Conservation (phyloP, 2,888 invertebrate species). For the Pseudococcus longispinus region DNA sequence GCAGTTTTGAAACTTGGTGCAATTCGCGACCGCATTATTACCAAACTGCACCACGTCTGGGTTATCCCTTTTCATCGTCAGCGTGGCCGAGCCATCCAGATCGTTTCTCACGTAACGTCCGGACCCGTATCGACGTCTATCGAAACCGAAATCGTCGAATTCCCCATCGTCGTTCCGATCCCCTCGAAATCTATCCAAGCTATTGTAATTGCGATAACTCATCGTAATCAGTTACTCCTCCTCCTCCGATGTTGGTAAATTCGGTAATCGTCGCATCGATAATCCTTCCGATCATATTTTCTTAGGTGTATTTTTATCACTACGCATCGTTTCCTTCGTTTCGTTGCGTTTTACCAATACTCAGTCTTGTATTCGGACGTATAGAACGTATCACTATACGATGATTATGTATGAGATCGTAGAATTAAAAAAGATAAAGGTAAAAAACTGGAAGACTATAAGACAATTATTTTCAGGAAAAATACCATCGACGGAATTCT, state of each 20-base stretch:
- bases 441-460: conserved; percentile 1
- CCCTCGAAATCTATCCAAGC: conserved; percentile 47
- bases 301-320: background rate
- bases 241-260: background rate
- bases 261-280: background rate
- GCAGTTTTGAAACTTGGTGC: conserved; percentile 25
- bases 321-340: background rate
- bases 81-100: conserved; percentile 20
- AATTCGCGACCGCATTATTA: conserved; percentile 23
- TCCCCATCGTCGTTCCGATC: conserved; percentile 47
- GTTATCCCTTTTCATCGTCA: conserved; percentile 45
- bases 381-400: background rate
- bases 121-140: conserved; percentile 49
- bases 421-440: background rate
- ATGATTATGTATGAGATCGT: background rate
- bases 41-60: conserved; percentile 53
- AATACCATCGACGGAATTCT: conserved; percentile 37
- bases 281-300: background rate
- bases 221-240: background rate
- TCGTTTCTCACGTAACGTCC: conserved; percentile 49
- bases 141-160: conserved; percentile 52
- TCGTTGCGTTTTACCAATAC: background rate
- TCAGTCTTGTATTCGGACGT: background rate
- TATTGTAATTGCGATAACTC: conserved; percentile 55
- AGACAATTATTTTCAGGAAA: conserved; percentile 4